A percentile compares a stretch with the other conserved stretches of the same genome.
Conservation (phyloP, 2,113 vertebrate species). For the Haemorhous mexicanus region DNA sequence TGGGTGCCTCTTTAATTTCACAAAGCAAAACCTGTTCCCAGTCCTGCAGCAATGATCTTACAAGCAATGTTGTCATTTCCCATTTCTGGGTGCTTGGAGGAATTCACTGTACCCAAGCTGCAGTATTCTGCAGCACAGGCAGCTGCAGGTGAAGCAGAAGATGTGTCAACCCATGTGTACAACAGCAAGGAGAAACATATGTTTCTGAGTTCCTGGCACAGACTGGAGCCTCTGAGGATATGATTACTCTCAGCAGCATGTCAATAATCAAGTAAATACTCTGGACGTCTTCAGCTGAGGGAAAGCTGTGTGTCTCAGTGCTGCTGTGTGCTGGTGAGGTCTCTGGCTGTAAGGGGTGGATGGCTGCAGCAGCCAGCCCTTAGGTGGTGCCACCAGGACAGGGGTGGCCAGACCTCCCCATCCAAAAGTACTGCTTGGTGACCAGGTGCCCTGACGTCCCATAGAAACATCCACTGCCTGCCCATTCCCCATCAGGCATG, state of each 20-base stretch:
- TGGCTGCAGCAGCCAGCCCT: not conserved
- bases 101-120: not conserved
- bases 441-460: accelerated
- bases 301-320: not conserved
- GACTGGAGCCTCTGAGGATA: not conserved
- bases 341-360: not conserved
- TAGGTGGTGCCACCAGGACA: accelerated
- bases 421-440: not conserved
- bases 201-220: not conserved
- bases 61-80: not conserved
- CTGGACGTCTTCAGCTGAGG: not conserved
- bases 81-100: not conserved
- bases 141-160: not conserved
- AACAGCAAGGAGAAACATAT: not conserved
- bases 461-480: accelerated
- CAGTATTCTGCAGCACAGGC: not conserved
- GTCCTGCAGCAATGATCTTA: not conserved
- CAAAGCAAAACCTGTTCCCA: not conserved
- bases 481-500: not conserved
- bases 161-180: not conserved
- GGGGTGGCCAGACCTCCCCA: not conserved
- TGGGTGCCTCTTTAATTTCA: not conserved
- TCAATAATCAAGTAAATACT: not conserved
- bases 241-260: not conserved
- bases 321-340: not conserved